These are phyloP conservation scores for Trachythela sp. DNA, from an alignment of 64 coral and sea anemone genomes.

Conservation along the genomic window DNA sequence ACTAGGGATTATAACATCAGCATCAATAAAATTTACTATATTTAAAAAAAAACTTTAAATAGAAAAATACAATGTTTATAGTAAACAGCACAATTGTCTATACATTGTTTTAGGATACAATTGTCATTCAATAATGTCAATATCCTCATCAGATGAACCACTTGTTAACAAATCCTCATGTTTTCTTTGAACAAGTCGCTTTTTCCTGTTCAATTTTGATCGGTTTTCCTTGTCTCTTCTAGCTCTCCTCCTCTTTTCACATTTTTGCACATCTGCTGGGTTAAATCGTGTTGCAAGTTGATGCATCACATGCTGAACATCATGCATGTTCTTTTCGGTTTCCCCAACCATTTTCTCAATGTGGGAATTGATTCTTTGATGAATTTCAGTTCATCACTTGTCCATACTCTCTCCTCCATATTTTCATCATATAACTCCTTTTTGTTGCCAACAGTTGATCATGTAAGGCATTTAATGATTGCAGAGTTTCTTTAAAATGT, in stretches of 20 bases:
- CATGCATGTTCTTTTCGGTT: neutral
- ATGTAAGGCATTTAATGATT: neutral
- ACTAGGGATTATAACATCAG: too few species aligned
- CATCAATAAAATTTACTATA: too few species aligned
- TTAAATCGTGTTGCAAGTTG: neutral
- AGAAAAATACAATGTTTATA: too few species aligned
- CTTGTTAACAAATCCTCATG: neutral
- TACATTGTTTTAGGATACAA: neutral
- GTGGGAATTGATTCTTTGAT: neutral
- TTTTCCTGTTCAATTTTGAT: slow-evolving; percentile 22
- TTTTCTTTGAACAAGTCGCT: neutral
- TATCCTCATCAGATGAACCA: slow-evolving; percentile 6
- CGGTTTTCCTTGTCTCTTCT: slow-evolving; percentile 20
- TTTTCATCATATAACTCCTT: neutral
- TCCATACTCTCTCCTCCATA: neutral
- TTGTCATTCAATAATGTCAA: slow-evolving; percentile 11
- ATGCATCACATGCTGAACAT: neutral
- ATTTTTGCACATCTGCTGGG: neutral
- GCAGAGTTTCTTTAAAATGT: neutral
- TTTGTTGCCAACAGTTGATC: neutral
- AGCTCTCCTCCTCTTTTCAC: neutral
- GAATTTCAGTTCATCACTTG: neutral
- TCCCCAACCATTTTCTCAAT: neutral
- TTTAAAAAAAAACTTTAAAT: too few species aligned
- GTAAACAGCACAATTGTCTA: too few species aligned